These are phyloP conservation scores for Rhabditoides inermis DNA, from an alignment of 2,888 invertebrate genomes.

Conservation along the genomic window DNA sequence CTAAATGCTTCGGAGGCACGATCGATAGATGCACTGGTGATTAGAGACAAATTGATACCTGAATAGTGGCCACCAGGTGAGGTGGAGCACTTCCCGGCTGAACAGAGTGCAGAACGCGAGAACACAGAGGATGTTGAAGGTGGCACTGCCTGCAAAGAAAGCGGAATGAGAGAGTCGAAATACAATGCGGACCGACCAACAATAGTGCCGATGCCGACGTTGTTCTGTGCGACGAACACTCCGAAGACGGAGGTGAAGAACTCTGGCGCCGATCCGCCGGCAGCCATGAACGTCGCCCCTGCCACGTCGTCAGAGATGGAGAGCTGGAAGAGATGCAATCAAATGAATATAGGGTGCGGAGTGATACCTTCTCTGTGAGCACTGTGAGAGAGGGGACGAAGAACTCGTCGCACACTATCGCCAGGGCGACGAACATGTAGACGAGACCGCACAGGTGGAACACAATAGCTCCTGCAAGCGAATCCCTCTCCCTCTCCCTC, in stretches of 20 bases:
- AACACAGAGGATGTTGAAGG: conserved; percentile 49
- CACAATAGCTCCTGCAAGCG: no score
- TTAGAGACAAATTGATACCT: no score
- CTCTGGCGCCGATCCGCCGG: conserved; percentile 94
- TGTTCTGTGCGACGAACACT: conserved; percentile 92
- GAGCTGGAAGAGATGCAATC: conserved; percentile 55
- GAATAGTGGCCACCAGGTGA: conserved; percentile 48
- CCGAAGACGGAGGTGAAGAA: conserved; percentile 88
- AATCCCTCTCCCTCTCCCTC: neutral
- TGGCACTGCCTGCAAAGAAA: conserved; percentile 55
- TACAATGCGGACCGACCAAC: conserved; percentile 67
- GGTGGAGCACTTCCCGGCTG: conserved; percentile 34
- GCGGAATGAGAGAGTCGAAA: no score
- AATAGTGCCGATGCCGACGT: conserved; percentile 89
- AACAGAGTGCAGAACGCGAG: conserved; percentile 48
- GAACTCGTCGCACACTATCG: conserved; percentile 98
- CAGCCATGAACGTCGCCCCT: conserved; percentile 97
- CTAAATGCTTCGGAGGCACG: no score
- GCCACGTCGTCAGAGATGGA: conserved; percentile 92
- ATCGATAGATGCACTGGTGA: no score
- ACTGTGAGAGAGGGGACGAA: conserved; percentile 94
- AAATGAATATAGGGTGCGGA: neutral
- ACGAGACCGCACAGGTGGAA: conserved; percentile 76
- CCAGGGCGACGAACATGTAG: conserved; percentile 96
- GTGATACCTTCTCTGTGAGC: conserved; percentile 72